Base-by-base conservation (phyloP, 2,113 vertebrate genomes). In the Raja brachyura region DNA sequence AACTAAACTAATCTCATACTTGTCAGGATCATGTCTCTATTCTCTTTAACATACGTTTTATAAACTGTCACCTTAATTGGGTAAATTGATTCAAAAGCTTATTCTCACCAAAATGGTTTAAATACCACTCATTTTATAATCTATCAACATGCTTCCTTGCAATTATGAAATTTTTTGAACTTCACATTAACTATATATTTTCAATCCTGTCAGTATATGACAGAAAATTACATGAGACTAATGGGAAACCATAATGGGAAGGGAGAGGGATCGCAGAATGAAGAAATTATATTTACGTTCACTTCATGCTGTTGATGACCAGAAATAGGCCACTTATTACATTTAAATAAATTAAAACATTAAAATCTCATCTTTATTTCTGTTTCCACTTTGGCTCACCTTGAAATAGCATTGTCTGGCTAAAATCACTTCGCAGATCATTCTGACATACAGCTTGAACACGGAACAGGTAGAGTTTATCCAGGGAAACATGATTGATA, bases 371-470 rank as follows among this genome's bases (percentile, higher is more conserved):
- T 74, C 39, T 61, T 28, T 28, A 48, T 48, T 39, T 68, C 25
- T 73, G 18, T 18, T 73, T 68, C 63, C 63, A 74, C 48, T 0
- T 92, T 48, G 5, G n/a, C 96, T 95, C 96, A 99, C 98, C 98
- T 97, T 98, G 97, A 94, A 99, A 98, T 93, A 99, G 97, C 98
- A 99, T 98, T 93, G 98, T 99, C 95, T 99, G 98, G 96, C 98
- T 99, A 96, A 99, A 99, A 96, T 99, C 98, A 93, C 98, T 99
- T 95, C 98, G 97, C 97, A 99, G 98, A 96, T 99, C 98, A 33
- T 98, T 98, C 94, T 96, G 97, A 95, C 98, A 99, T 94, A 99
- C 96, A 0, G 98, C 97, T 96, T 99, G 98, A 90, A 99, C 98
- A 93, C 98, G 96, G 95, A 99, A 99, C 95, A 99, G 97, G 96